phyloP scores from a whole-genome alignment of 2,113 vertebrate genomes.

The Scopus umbretta region DNA sequence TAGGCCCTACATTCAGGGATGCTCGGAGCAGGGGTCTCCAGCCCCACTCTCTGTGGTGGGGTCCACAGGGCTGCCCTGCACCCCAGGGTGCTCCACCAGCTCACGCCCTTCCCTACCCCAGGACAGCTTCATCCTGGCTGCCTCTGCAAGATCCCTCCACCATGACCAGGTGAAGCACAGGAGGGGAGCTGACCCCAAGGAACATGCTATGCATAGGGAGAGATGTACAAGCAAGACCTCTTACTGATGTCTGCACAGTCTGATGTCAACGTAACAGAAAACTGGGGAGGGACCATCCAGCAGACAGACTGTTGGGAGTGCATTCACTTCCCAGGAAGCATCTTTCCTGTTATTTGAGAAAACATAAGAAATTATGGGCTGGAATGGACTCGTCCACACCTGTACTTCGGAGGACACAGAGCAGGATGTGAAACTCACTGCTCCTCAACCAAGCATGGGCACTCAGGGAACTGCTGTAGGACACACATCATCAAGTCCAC shows the following conservation, averaged over 20 bases:
- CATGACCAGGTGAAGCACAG: background rate
- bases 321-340: background rate
- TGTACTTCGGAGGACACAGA: background rate
- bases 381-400: background rate
- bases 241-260: background rate
- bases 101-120: background rate
- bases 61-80: background rate
- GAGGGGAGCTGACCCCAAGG: background rate
- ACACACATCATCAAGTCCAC: background rate
- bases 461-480: background rate
- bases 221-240: background rate
- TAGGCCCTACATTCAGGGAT: constrained; percentile 35
- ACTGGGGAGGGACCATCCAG: background rate
- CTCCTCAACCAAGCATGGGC: background rate
- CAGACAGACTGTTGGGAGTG: background rate
- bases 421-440: background rate
- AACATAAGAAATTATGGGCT: background rate
- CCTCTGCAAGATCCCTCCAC: background rate
- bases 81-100: background rate
- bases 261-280: background rate
- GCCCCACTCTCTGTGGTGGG: background rate
- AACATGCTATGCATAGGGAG: background rate
- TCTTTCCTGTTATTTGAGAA: background rate
- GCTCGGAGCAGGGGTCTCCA: background rate
- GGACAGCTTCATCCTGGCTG: background rate